Conservation (phyloP, 2,113 vertebrate genomes). For the Myotis davidii region DNA sequence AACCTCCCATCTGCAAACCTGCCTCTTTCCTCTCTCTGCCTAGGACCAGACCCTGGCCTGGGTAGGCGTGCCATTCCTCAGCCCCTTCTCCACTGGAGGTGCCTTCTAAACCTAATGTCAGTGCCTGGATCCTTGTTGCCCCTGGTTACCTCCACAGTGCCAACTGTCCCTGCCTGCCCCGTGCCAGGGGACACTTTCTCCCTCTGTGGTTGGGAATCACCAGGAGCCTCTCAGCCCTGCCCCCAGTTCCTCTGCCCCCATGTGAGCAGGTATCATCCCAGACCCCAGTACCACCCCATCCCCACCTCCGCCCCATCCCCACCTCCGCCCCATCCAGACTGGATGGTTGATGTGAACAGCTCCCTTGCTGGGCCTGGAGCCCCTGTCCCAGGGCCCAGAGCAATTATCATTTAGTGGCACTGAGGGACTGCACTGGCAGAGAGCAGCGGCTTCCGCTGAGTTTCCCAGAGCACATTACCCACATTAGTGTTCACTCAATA, state of each 20-base stretch:
- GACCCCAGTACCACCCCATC: not conserved
- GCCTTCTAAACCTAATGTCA: not conserved
- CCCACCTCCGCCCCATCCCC: not conserved
- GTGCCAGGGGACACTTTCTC: not conserved
- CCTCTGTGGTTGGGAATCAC: not conserved
- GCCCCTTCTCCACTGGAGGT: not conserved
- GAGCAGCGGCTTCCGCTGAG: not conserved
- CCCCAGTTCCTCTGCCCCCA: not conserved
- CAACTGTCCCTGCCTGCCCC: not conserved
- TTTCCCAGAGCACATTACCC: not conserved
- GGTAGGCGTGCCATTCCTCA: not conserved
- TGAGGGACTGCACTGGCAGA: not conserved
- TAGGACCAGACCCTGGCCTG: not conserved
- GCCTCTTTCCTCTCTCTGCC: not conserved
- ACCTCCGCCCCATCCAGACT: not conserved
- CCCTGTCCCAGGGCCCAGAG: not conserved
- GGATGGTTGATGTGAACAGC: not conserved
- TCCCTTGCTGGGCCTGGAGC: not conserved
- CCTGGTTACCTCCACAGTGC: not conserved
- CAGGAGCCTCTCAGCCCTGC: not conserved
- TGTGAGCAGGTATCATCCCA: not conserved
- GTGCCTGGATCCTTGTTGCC: not conserved
- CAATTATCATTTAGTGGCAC: not conserved
- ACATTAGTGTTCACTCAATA: slow-evolving; percentile 2
- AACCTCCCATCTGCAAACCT: not conserved